A percentile compares a stretch with the other conserved stretches of the same genome.
phyloP scores from a whole-genome alignment of 2,113 vertebrate species.

The Eurystomus gularis region DNA sequence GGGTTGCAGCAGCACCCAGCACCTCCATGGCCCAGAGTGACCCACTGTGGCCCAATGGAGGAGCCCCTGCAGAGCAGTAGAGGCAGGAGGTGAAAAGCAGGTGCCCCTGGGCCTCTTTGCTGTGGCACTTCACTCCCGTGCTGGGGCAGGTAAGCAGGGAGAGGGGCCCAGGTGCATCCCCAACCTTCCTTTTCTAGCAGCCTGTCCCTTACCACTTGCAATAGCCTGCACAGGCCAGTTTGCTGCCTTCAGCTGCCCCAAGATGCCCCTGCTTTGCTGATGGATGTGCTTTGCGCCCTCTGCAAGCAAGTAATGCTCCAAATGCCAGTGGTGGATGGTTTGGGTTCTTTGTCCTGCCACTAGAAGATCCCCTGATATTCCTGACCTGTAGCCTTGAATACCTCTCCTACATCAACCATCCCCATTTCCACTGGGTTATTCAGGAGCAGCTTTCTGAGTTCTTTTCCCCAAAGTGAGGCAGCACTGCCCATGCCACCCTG shows the following conservation, averaged over 20 bases:
- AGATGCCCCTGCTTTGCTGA: background rate
- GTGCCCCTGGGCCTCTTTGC: background rate
- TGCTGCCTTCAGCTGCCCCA: background rate
- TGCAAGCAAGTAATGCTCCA: background rate
- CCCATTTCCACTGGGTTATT: fast-evolving
- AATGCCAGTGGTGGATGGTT: background rate
- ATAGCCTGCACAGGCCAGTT: background rate
- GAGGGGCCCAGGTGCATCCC: no score
- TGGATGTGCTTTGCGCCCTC: background rate
- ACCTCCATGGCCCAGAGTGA: background rate
- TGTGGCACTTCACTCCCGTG: background rate
- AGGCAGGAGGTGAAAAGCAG: background rate
- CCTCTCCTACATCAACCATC: background rate
- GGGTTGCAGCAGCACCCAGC: background rate
- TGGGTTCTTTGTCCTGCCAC: background rate
- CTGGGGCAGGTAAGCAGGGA: background rate
- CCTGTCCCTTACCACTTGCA: background rate
- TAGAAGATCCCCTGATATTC: background rate
- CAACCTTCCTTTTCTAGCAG: background rate
- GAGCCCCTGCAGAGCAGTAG: background rate
- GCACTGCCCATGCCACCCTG: background rate
- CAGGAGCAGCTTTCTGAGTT: no score
- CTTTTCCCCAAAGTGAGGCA: background rate
- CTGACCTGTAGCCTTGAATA: background rate
- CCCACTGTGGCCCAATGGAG: background rate